phyloP scores from a whole-genome alignment of 2,888 invertebrate species.

The Dinocampus coccinellae region DNA sequence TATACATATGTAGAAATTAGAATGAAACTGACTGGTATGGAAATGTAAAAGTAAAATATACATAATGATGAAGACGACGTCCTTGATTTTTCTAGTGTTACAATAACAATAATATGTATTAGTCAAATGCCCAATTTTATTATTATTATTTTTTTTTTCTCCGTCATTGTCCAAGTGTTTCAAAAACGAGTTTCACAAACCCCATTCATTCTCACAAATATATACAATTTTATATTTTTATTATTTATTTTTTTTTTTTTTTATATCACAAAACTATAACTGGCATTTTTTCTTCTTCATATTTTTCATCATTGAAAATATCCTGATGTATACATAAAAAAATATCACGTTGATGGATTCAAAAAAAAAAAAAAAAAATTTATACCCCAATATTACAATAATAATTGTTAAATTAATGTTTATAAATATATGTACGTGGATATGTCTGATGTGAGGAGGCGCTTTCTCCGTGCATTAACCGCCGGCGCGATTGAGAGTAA shows the following conservation, averaged over 20 bases:
- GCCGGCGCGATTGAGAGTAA: conserved; percentile 64
- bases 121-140: too few relatives aligned
- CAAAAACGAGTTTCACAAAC: conserved; percentile 31
- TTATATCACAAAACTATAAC: too few relatives aligned
- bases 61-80: conserved; percentile 49
- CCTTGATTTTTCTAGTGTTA: conserved; percentile 66
- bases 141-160: neutral
- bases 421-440: neutral
- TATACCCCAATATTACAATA: neutral
- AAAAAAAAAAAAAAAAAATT: too few relatives aligned
- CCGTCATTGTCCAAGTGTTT: conserved; percentile 57
- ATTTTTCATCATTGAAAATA: too few relatives aligned
- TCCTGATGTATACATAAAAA: too few relatives aligned
- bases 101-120: conserved; percentile 59
- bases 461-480: conserved; percentile 42
- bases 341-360: too few relatives aligned
- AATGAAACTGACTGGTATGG: neutral
- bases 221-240: too few relatives aligned
- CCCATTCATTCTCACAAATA: too few relatives aligned
- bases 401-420: neutral
- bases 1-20: too few relatives aligned
- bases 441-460: conserved; percentile 39
- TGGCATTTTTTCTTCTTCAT: too few relatives aligned
- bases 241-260: too few relatives aligned
- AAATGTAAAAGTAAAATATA: conserved; percentile 64